A percentile compares a stretch with the other conserved stretches of the same genome.
Evolutionary conservation across 1,140 invertebrate genomes (phyloP).

Genomic region (Littorina saxatilis): DNA sequence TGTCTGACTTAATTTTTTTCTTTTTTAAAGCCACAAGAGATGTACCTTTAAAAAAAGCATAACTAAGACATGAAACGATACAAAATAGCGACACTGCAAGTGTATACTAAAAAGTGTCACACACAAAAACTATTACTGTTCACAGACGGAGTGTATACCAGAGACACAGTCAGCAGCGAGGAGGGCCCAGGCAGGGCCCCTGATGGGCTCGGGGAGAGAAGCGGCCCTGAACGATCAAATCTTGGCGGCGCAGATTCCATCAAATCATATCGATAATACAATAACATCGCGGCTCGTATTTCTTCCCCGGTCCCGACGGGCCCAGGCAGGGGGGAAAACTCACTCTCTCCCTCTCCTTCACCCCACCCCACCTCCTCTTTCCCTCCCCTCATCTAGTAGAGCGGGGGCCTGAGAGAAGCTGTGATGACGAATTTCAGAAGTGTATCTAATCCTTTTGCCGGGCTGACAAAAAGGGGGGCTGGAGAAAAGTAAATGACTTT

Average conservation of each 20-base stretch:
- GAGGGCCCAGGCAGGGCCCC: no score
- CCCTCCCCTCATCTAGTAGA: constrained; percentile 5
- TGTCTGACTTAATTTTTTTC: no score
- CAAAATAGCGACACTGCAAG: no score
- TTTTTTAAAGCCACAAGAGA: no score
- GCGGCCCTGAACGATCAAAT: constrained; percentile 15
- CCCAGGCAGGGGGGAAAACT: not conserved
- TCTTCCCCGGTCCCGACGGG: constrained; percentile 26
- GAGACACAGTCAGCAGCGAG: no score
- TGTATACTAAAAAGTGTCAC: no score
- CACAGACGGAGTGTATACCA: no score
- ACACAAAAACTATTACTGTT: no score
- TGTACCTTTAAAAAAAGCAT: no score
- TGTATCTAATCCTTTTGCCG: constrained; percentile 35
- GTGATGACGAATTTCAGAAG: constrained; percentile 31
- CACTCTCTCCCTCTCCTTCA: not conserved
- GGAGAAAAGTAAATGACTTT: constrained; percentile 41
- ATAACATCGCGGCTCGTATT: constrained; percentile 38
- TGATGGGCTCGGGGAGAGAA: constrained; percentile 22
- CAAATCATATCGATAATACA: constrained; percentile 41
- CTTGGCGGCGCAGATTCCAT: constrained; percentile 30
- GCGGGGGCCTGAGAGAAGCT: not conserved
- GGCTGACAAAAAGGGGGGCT: constrained; percentile 23
- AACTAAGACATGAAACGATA: no score
- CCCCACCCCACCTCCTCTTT: not conserved